A percentile compares a stretch with the other conserved stretches of the same genome.
phyloP scores from a whole-genome alignment of 2,888 invertebrate genomes.

The Folsomia manolachei region DNA sequence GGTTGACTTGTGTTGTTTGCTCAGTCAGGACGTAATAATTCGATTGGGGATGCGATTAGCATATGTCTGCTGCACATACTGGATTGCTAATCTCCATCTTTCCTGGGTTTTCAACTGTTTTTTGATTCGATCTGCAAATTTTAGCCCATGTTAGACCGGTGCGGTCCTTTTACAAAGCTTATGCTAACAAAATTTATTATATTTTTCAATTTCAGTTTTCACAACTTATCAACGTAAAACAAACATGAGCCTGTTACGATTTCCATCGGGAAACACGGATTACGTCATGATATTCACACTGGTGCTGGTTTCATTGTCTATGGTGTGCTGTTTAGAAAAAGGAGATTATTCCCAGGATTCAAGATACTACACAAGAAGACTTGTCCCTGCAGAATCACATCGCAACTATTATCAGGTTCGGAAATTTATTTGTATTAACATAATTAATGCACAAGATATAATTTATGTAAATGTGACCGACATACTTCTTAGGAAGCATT shows the following conservation, averaged over 20 bases:
- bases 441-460: no score
- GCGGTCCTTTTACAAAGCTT: no score
- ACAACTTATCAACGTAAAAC: no score
- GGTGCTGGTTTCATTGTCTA: background rate
- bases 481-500: no score
- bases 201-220: no score
- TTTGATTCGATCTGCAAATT: no score
- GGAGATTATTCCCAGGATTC: background rate
- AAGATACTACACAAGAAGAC: background rate
- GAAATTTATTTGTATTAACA: no score
- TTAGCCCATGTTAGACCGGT: no score
- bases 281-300: background rate
- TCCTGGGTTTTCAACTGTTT: background rate
- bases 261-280: background rate
- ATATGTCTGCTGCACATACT: background rate
- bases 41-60: constrained; percentile 5
- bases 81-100: background rate
- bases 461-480: no score
- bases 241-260: background rate
- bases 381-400: background rate
- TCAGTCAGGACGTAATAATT: background rate
- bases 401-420: background rate
- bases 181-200: no score
- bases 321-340: background rate
- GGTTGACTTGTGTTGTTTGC: constrained; percentile 2